These are phyloP conservation scores for Acipenser oxyrinchus DNA, from an alignment of 2,797 vertebrate species.

Conservation along the genomic window DNA sequence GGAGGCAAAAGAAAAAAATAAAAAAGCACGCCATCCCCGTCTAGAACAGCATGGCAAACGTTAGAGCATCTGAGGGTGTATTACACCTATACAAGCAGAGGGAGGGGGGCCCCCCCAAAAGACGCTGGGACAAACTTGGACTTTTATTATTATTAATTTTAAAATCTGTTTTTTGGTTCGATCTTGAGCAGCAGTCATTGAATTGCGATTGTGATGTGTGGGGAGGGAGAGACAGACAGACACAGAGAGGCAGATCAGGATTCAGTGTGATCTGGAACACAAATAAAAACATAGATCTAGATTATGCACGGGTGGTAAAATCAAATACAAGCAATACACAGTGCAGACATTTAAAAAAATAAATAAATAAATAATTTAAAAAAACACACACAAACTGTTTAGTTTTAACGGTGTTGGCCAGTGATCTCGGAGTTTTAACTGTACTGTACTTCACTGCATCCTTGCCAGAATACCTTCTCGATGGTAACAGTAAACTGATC, in stretches of 20 bases:
- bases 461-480: too few species aligned
- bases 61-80: not conserved
- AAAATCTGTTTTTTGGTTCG: too few species aligned
- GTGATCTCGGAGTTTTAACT: slow-evolving; percentile 40
- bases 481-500: slow-evolving; percentile 32
- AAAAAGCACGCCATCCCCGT: not conserved
- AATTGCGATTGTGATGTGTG: too few species aligned
- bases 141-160: not conserved
- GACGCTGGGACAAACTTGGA: not conserved
- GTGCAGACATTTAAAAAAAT: slow-evolving; percentile 5
- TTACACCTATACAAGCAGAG: not conserved
- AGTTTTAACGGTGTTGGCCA: slow-evolving; percentile 40
- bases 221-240: too few species aligned
- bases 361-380: slow-evolving; percentile 9
- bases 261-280: not conserved
- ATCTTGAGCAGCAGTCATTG: too few species aligned
- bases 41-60: not conserved
- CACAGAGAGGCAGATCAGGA: not conserved
- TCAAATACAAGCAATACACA: slow-evolving; percentile 34
- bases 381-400: slow-evolving; percentile 16
- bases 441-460: slow-evolving; percentile 27
- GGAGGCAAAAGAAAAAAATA: not conserved
- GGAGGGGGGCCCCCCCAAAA: not conserved
- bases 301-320: not conserved
- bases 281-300: not conserved